Percentiles rank a stretch among this genome's conserved stretches.
These are phyloP conservation scores for Lasiommata megera DNA, from an alignment of 2,888 invertebrate species.

Conservation along the genomic window DNA sequence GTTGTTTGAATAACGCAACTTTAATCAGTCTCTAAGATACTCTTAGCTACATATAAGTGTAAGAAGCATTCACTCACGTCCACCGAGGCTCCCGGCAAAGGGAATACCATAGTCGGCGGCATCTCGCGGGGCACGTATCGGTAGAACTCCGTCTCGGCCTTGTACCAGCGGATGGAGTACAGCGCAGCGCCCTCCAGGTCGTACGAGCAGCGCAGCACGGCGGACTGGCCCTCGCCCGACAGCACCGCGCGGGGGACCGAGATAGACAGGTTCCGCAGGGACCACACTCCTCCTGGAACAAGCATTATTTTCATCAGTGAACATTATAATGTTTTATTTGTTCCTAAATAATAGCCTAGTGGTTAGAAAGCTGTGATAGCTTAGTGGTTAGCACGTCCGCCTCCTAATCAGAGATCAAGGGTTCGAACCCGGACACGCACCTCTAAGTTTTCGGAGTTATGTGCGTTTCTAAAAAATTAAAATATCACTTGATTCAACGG, in stretches of 20 bases:
- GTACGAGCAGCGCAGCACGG: constrained; percentile 79
- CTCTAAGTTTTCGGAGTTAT: too few relatives aligned
- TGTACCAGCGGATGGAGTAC: constrained; percentile 89
- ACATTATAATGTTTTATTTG: too few relatives aligned
- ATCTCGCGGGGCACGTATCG: constrained; percentile 87
- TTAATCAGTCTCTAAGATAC: too few relatives aligned
- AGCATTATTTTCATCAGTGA: not conserved
- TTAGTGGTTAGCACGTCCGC: too few relatives aligned
- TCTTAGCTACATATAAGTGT: too few relatives aligned
- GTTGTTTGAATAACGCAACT: too few relatives aligned
- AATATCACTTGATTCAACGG: too few relatives aligned
- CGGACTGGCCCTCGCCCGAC: constrained; percentile 74
- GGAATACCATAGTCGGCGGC: constrained; percentile 86
- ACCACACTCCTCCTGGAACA: constrained; percentile 69
- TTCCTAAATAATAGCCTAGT: too few relatives aligned
- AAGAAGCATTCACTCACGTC: constrained; percentile 83
- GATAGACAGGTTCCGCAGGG: constrained; percentile 69
- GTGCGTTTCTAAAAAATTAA: too few relatives aligned
- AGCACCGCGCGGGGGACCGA: constrained; percentile 79
- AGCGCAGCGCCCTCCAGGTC: constrained; percentile 84
- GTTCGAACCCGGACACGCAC: too few relatives aligned
- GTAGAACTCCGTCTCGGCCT: constrained; percentile 88
- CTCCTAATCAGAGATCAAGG: too few relatives aligned
- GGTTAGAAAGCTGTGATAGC: too few relatives aligned
- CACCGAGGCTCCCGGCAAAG: constrained; percentile 84